Conservation (phyloP, 2,113 vertebrate genomes). For the Dipodomys merriami region DNA sequence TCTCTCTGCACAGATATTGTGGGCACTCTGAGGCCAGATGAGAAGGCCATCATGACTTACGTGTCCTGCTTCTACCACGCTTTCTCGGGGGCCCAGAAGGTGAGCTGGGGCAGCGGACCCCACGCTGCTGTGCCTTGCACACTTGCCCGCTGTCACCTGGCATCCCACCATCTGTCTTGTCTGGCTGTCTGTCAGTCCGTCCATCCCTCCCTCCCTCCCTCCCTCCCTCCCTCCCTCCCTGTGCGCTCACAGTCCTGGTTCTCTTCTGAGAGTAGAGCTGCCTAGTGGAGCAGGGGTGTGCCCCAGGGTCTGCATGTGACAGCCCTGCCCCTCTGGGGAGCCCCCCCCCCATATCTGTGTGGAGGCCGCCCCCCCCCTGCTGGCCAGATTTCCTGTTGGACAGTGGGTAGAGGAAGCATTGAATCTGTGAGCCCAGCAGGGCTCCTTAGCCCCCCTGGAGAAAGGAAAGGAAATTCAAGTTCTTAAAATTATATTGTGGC, state of each 20-base stretch:
- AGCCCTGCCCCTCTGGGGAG: too few species aligned
- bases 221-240: too few species aligned
- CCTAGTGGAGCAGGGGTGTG: too few species aligned
- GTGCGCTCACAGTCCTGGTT: not conserved
- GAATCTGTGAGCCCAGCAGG: not conserved
- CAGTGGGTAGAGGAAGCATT: too few species aligned
- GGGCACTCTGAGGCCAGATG: constrained; percentile 96
- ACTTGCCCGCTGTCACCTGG: not conserved
- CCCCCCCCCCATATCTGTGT: too few species aligned
- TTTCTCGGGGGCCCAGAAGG: constrained; percentile 98
- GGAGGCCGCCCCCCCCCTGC: not conserved
- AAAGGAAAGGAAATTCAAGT: not conserved
- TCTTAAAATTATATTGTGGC: accelerated
- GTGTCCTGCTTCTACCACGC: constrained; percentile 99
- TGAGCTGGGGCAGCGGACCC: constrained; percentile 83
- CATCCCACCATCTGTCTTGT: too few species aligned
- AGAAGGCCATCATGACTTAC: constrained; percentile 99
- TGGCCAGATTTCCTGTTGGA: not conserved
- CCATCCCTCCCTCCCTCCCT: too few species aligned
- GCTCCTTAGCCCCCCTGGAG: not conserved
- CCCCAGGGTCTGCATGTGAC: too few species aligned
- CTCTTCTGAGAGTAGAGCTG: too few species aligned
- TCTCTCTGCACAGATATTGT: constrained; percentile 94
- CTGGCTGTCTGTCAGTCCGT: not conserved
- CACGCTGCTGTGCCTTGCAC: not conserved